Evolutionary conservation across 2,797 vertebrate species (phyloP).

Genomic region (Phoeniculus purpureus): DNA sequence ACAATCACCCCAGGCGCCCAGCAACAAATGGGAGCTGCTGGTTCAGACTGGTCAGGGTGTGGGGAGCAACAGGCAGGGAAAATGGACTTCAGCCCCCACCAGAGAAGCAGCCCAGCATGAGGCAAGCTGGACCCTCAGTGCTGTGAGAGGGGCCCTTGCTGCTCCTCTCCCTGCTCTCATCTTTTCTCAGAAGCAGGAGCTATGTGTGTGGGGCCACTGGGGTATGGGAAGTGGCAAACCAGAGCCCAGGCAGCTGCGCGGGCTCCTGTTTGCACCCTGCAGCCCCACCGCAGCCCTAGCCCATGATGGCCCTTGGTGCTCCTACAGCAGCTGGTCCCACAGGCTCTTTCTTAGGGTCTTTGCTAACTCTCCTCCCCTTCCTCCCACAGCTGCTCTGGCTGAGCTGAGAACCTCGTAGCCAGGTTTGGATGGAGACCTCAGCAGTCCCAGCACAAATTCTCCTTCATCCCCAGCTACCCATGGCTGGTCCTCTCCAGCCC

Average conservation of each 20-base stretch:
- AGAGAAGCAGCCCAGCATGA: not conserved
- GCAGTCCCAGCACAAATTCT: not conserved
- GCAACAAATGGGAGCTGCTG: not conserved
- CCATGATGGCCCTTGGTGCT: rapidly evolving
- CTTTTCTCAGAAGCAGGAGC: not conserved
- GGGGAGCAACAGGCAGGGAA: not conserved
- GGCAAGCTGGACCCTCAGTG: not conserved
- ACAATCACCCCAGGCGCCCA: rapidly evolving
- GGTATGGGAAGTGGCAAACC: not conserved
- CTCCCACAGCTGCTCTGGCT: not conserved
- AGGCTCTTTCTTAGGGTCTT: too few species aligned
- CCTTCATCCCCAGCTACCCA: not conserved
- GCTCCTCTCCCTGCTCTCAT: too few species aligned
- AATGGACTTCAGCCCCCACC: too few species aligned
- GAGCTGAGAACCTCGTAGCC: not conserved
- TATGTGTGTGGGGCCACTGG: rapidly evolving
- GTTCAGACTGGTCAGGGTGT: rapidly evolving
- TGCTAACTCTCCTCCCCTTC: too few species aligned
- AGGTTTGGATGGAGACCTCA: not conserved
- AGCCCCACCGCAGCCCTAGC: not conserved
- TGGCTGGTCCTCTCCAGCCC: rapidly evolving
- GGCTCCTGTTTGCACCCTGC: not conserved
- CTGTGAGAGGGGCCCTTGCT: too few species aligned
- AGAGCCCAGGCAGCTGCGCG: rapidly evolving
- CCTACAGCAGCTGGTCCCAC: too few species aligned